Percentiles rank a stretch among this genome's conserved stretches.
Evolutionary conservation across 2,888 invertebrate species (phyloP).

Genomic region (Diadromus collaris): DNA sequence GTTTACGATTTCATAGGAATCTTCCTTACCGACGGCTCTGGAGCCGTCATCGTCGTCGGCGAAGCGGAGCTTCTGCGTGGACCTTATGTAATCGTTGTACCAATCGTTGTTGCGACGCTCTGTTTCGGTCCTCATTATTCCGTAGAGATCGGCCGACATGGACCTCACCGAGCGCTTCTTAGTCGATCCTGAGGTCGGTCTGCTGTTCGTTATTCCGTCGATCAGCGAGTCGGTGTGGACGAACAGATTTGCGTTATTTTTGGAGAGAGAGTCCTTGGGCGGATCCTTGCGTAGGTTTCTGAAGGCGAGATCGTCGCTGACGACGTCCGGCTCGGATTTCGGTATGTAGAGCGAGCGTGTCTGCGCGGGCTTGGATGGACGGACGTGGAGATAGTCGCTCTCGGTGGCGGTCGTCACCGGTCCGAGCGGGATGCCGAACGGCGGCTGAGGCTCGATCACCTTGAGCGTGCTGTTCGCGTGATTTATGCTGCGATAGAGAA

Average conservation of each 20-base stretch:
- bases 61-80: slow-evolving; percentile 34
- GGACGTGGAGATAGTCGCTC: slow-evolving; percentile 90
- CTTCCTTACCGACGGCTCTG: slow-evolving; percentile 25
- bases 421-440: slow-evolving; percentile 94
- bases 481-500: slow-evolving; percentile 90
- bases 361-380: slow-evolving; percentile 74
- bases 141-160: slow-evolving; percentile 91
- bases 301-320: slow-evolving; percentile 94
- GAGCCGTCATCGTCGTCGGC: slow-evolving; percentile 50
- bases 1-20: slow-evolving; percentile 18
- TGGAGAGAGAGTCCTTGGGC: slow-evolving; percentile 78
- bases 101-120: slow-evolving; percentile 56
- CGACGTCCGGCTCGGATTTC: slow-evolving; percentile 89
- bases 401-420: slow-evolving; percentile 90
- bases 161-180: slow-evolving; percentile 92
- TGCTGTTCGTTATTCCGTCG: slow-evolving; percentile 34
- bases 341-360: slow-evolving; percentile 84
- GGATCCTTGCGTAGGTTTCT: slow-evolving; percentile 92
- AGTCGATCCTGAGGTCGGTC: slow-evolving; percentile 80
- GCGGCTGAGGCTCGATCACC: slow-evolving; percentile 91
- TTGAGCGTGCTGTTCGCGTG: slow-evolving; percentile 87
- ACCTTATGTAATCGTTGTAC: slow-evolving; percentile 59
- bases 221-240: slow-evolving; percentile 7
- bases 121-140: slow-evolving; percentile 83
- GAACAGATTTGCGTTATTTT: slow-evolving; percentile 73